Evolutionary conservation across 2,113 vertebrate species (phyloP).

Genomic region (Camelus dromedarius): DNA sequence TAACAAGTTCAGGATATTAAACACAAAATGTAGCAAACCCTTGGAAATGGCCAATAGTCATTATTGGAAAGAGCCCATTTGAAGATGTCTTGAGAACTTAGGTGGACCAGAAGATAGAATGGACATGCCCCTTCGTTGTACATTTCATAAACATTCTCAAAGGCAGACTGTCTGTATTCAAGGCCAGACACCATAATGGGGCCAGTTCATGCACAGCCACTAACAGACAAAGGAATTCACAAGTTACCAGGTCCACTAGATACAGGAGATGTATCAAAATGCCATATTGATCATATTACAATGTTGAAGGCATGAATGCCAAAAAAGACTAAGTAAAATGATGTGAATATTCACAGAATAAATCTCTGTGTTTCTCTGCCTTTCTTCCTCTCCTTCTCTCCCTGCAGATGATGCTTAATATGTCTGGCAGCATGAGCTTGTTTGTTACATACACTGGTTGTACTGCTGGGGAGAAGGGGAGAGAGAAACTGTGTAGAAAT

Average conservation of each 20-base stretch:
- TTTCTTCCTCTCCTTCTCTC: not conserved
- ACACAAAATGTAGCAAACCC: not conserved
- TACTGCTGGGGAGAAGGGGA: too few relatives aligned
- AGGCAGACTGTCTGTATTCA: not conserved
- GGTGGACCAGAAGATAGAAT: not conserved
- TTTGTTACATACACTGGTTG: not conserved
- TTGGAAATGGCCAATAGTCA: not conserved
- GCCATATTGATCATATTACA: not conserved
- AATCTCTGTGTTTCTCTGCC: not conserved
- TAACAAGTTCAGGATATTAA: not conserved
- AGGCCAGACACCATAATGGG: not conserved
- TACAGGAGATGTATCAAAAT: rapidly evolving
- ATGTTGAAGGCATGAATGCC: not conserved
- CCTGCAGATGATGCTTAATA: not conserved
- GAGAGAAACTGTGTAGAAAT: not conserved
- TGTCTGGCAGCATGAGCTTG: not conserved
- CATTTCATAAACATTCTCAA: not conserved
- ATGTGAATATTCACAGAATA: not conserved
- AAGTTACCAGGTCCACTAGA: not conserved
- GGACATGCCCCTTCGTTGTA: not conserved
- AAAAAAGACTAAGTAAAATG: not conserved
- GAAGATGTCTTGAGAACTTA: not conserved
- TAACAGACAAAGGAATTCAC: not conserved
- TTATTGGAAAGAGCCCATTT: not conserved
- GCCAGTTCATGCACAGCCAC: not conserved